Evolutionary conservation across 1,140 invertebrate genomes (phyloP), one percentile per base, ranked within the genome.

Genomic region (Neocloeon triangulifer): DNA sequence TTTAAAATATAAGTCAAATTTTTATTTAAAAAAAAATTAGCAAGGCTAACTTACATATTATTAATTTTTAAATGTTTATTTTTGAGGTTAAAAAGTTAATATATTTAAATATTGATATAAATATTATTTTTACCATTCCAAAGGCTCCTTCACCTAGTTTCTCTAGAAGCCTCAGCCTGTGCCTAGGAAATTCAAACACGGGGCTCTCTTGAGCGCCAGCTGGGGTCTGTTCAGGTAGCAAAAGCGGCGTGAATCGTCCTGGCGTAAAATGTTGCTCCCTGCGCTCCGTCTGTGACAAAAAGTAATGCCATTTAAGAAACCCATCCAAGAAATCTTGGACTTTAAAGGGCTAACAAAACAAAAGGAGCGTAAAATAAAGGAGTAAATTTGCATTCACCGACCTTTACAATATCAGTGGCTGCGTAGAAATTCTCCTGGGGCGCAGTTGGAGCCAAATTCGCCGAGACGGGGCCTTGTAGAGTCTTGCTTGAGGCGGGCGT

Each of bases 121-220:
- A n/a, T n/a, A n/a, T n/a, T n/a, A n/a, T n/a, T n/a, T n/a, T 66
- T 53, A 86, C 80, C 64, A 77, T 75, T 46, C 82, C 81, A 49
- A 85, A 84, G 39, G 73, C 69, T 36, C 81, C 80, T 54, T 85
- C 79, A 32, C 81, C 82, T 25, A 88, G 64, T 48, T 82, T 82
- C 51, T 84, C 74, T 31, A 85, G 51, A 39, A 82, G 73, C 46
- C 76, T 62, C 38, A 89, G 61, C 50, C 76, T 65, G 52, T 81
- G 75, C 46, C 80, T 61, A 32, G 78, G 76, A 48, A 86, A 71
- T 52, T 80, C 73, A 38, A 66, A 55, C 42, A 69, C 54, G 42
- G 62, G 54, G 42, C 63, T 52, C 37, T 58, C 56, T 22, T 58
- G 58, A 14, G 33, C 37, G 47, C 64, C 62, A 48, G 61, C 52